These are phyloP conservation scores for Chionomys nivalis DNA, from an alignment of 2,113 vertebrate species.

Conservation along the genomic window DNA sequence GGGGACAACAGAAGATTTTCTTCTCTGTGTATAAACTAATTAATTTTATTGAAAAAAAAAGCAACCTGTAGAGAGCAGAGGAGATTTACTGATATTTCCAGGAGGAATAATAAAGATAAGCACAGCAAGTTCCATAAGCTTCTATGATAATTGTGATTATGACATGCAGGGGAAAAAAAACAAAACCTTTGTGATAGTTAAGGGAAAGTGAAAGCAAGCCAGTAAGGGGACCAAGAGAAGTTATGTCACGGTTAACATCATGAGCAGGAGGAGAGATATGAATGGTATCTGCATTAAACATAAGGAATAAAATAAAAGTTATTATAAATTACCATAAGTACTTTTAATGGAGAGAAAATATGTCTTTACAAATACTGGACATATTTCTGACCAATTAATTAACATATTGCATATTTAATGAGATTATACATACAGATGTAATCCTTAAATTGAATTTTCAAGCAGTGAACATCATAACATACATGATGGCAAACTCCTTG, in stretches of 20 bases:
- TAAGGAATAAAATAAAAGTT: slow-evolving; percentile 1
- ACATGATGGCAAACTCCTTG: neutral
- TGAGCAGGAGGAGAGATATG: neutral
- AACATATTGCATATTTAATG: neutral
- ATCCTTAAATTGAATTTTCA: neutral
- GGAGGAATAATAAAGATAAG: slow-evolving; percentile 68
- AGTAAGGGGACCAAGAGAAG: neutral
- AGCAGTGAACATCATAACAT: neutral
- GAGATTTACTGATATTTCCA: slow-evolving; percentile 67
- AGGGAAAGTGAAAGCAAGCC: slow-evolving; percentile 46
- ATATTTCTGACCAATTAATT: neutral
- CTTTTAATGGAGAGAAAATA: slow-evolving; percentile 10
- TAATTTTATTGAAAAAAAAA: slow-evolving; percentile 78
- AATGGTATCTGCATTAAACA: slow-evolving; percentile 38
- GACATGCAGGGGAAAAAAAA: slow-evolving; percentile 14
- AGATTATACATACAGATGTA: neutral
- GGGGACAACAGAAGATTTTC: slow-evolving; percentile 59
- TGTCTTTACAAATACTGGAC: neutral
- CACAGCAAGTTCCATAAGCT: slow-evolving; percentile 59
- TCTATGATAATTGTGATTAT: slow-evolving; percentile 55
- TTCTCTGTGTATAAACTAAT: slow-evolving; percentile 73
- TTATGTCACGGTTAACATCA: slow-evolving; percentile 22
- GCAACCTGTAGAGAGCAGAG: slow-evolving; percentile 71
- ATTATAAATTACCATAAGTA: slow-evolving; percentile 1
- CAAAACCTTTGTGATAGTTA: slow-evolving; percentile 4